Percentiles rank a stretch among this genome's conserved stretches.
Evolutionary conservation across 2,797 vertebrate genomes (phyloP).

Genomic region (Micrastur ruficollis): DNA sequence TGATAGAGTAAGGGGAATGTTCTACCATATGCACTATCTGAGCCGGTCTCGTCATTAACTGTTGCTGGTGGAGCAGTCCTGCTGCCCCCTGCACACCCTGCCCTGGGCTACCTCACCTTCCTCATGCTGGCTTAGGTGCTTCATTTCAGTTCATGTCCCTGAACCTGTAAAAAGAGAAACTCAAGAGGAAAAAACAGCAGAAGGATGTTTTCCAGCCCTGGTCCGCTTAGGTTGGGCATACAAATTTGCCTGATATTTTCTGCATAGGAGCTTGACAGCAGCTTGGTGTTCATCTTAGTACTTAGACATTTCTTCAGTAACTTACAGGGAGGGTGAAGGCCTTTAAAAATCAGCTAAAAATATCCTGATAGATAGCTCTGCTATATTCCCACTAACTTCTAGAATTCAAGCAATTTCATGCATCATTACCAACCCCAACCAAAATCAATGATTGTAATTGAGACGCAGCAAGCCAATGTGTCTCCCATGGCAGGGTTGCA

Average conservation of each 20-base stretch:
- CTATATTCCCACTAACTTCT: background rate
- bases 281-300: background rate
- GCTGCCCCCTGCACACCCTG: background rate
- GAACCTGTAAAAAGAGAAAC: background rate
- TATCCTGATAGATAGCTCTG: background rate
- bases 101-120: background rate
- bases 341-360: background rate
- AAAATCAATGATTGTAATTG: background rate
- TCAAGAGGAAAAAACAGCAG: background rate
- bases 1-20: background rate
- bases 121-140: background rate
- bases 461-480: rapidly evolving
- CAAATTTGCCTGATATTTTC: background rate
- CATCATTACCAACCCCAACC: background rate
- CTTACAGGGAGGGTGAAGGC: background rate
- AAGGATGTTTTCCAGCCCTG: background rate
- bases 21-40: background rate
- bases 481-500: background rate
- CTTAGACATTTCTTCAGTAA: background rate
- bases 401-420: slow-evolving; percentile 1
- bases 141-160: background rate
- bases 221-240: background rate
- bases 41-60: background rate
- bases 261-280: background rate
- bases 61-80: background rate